Evolutionary conservation across 2,888 invertebrate genomes (phyloP).

Genomic region (Leptinotarsa rubiginosa): DNA sequence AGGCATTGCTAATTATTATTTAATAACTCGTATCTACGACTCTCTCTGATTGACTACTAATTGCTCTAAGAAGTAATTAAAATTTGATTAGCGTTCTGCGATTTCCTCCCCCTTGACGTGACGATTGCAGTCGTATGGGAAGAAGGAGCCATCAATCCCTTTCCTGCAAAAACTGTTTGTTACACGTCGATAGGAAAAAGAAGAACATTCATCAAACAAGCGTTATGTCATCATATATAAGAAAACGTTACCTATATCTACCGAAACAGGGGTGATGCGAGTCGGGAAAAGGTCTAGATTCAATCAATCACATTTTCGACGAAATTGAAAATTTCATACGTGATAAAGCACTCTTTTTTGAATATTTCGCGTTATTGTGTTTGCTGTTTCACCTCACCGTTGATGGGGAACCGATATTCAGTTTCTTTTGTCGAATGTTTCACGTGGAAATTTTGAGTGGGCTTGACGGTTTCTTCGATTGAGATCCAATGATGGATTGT

Average conservation of each 20-base stretch:
- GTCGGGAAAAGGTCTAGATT: conserved; percentile 51
- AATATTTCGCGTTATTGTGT: conserved; percentile 46
- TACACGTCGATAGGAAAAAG: conserved; percentile 63
- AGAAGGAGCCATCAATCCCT: neutral
- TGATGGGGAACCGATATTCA: conserved; percentile 35
- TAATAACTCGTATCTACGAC: conserved; percentile 63
- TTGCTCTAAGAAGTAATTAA: conserved; percentile 66
- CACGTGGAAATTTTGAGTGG: conserved; percentile 17
- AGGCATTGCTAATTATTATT: conserved; percentile 66
- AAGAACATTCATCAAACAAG: conserved; percentile 61
- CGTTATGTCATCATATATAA: conserved; percentile 58
- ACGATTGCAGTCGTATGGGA: neutral
- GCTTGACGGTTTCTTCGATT: neutral
- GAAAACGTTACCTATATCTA: conserved; percentile 52
- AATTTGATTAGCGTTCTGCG: conserved; percentile 59
- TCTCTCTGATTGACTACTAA: conserved; percentile 66
- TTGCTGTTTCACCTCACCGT: conserved; percentile 38
- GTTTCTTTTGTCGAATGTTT: conserved; percentile 39
- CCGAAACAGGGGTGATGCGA: conserved; percentile 45
- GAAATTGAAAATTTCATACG: conserved; percentile 63
- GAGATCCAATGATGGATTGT: too few species aligned
- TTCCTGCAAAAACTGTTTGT: conserved; percentile 54
- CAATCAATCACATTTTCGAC: conserved; percentile 62
- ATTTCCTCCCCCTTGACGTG: neutral
- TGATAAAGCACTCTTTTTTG: conserved; percentile 57